Base-by-base conservation (phyloP, 2,113 vertebrate species). In the Ovis canadensis region DNA sequence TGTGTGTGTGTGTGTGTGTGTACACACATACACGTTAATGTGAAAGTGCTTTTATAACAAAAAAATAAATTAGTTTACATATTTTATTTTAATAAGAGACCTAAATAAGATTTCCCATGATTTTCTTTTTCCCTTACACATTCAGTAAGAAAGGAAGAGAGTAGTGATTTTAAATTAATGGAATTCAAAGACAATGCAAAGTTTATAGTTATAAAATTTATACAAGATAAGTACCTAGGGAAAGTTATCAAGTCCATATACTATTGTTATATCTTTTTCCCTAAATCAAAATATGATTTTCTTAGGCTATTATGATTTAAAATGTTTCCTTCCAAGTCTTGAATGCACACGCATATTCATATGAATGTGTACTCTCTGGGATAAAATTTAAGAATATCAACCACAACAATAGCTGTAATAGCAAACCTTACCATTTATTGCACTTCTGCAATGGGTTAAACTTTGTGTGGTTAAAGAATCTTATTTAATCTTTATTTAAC, bases 131-230 rank as follows among this genome's bases (percentile, higher is more conserved):
- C 55, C 19, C 9, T 88, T 52, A 1, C 4, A 52, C 0, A 29
- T 82, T 96, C 57, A 88, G 9, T 90, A 88, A 83, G 43, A 82
- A 84, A 71, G n/a, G 29, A 52, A 81, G 7, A 48, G 5, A 64
- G 2, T 71, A 94, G 45, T 92, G 14, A 84, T 92, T 94, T 89
- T 27, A 60, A 95, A 92, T 95, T 74, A 52, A 64, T 71, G 6
- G 83, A 92, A 64, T 40, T 45, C 3, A 62, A 62, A 25, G 2
- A 80, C 33, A 91, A 77, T 50, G 25, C 48, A 91, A 89, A 52
- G 4, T 25, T 15, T 15, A 16, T 50, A 33, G 23, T 83, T 91
- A 59, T 23, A 67, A 7, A 36, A 3, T 55, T 17, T 23, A 50
- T 86, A 12, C 0, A 81, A 85, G 48, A 13, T 88, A 54, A 57